phyloP scores from a whole-genome alignment of 2,797 vertebrate species.

The Hirundo rustica region DNA sequence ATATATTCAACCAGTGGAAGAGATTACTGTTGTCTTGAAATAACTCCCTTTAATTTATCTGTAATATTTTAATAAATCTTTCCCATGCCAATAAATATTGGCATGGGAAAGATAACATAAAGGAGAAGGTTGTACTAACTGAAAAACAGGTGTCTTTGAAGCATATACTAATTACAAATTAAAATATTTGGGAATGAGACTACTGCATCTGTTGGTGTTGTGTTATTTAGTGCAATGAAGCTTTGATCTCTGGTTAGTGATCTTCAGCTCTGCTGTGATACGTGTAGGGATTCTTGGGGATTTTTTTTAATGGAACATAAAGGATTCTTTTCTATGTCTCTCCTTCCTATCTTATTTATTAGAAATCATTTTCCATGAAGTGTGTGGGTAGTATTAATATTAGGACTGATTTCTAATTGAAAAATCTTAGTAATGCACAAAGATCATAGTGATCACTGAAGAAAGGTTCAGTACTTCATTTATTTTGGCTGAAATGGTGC shows the following conservation, averaged over 20 bases:
- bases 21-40: background rate
- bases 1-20: background rate
- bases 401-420: background rate
- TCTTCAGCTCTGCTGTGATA: background rate
- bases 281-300: background rate
- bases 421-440: background rate
- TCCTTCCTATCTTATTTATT: background rate
- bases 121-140: background rate
- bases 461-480: background rate
- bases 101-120: background rate
- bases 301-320: background rate
- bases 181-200: background rate
- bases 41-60: background rate
- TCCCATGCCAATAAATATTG: background rate
- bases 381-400: background rate
- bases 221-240: background rate
- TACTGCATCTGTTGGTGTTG: background rate
- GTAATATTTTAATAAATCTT: slow-evolving; percentile 16
- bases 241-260: background rate
- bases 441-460: background rate
- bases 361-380: background rate
- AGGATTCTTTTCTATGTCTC: background rate
- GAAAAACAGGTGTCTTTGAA: background rate
- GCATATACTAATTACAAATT: background rate
- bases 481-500: background rate